Percentiles rank a stretch among this genome's conserved stretches.
Conservation (phyloP, 2,113 vertebrate genomes). For the Menidia beryllina region DNA sequence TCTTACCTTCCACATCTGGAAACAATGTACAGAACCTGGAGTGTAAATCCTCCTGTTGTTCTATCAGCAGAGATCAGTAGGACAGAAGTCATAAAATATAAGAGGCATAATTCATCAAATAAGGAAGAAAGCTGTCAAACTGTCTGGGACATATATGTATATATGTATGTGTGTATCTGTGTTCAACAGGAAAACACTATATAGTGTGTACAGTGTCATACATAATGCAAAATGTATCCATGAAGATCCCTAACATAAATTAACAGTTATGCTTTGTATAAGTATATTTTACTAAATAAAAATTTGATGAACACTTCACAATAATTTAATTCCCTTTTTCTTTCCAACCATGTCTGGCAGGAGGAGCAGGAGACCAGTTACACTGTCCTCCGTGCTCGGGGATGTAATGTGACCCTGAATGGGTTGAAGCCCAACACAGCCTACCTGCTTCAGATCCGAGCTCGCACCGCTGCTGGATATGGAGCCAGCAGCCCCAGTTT, state of each 20-base stretch:
- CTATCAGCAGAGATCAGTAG: constrained; percentile 77
- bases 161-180: constrained; percentile 4
- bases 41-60: constrained; percentile 78
- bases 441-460: constrained; percentile 96
- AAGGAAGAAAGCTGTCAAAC: constrained; percentile 53
- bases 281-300: neutral
- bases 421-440: constrained; percentile 95
- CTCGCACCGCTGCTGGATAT: constrained; percentile 95
- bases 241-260: neutral
- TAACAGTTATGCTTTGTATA: neutral
- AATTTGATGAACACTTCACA: neutral
- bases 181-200: neutral
- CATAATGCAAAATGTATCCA: neutral
- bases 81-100: constrained; percentile 77
- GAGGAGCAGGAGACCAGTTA: constrained; percentile 99
- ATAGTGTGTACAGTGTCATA: neutral
- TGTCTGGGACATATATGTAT: constrained; percentile 28
- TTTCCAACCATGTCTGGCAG: constrained; percentile 78
- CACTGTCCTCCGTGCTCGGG: constrained; percentile 93
- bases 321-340: neutral
- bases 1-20: constrained; percentile 78
- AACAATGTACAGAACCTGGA: constrained; percentile 73
- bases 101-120: constrained; percentile 75
- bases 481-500: constrained; percentile 95
- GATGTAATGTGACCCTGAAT: constrained; percentile 93